Conservation (phyloP, 2,113 vertebrate species). For the Cinclus mexicanus region DNA sequence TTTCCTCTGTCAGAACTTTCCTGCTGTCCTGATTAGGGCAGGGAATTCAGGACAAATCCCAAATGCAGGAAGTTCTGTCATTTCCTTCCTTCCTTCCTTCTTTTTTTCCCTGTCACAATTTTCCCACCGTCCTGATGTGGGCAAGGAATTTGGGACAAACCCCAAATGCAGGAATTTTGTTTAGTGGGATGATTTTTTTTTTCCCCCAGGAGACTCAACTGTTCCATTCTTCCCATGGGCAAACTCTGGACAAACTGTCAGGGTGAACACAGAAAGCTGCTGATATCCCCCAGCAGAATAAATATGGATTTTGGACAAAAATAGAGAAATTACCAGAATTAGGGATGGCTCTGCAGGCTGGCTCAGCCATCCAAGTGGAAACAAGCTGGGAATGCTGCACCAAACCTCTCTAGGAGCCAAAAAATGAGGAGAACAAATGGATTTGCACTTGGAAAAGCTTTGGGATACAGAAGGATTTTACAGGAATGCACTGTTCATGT, state of each 20-base stretch:
- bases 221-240: conserved; percentile 50
- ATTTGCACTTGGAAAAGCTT: not conserved
- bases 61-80: rapidly evolving
- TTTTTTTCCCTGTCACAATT: too few species aligned
- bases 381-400: not conserved
- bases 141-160: not conserved
- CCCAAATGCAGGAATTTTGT: not conserved
- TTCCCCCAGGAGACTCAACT: conserved; percentile 36
- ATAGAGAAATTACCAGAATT: not conserved
- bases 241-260: conserved; percentile 59
- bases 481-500: rapidly evolving
- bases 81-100: not conserved
- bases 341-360: not conserved
- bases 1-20: not conserved
- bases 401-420: not conserved
- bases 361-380: not conserved
- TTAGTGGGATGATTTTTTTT: not conserved
- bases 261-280: conserved; percentile 44
- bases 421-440: not conserved
- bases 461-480: not conserved
- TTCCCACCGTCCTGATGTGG: too few species aligned
- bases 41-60: not conserved
- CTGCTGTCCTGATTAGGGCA: not conserved
- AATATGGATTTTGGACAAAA: conserved; percentile 30
- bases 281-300: conserved; percentile 34